Evolutionary conservation across 2,888 invertebrate genomes (phyloP), one percentile per base, ranked within the genome.

Genomic region (Drosophila atroscutellata): DNA sequence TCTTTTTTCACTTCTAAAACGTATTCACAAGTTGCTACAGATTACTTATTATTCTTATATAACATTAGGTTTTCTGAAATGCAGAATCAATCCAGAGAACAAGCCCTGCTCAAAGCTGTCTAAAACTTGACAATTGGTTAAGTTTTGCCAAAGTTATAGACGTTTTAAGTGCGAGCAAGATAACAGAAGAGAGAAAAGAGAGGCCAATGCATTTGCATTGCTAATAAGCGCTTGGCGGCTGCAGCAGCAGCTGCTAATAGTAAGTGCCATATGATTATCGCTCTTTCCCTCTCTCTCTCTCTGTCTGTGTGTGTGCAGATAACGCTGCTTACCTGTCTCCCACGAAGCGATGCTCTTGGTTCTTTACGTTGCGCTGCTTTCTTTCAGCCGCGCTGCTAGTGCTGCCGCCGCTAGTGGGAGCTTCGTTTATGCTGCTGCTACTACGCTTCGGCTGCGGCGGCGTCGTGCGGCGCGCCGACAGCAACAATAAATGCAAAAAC

Each of bases 171-270:
- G 7, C 7, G 18, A 13, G 26, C 2, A 42, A 54, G n/a, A 45
- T 30, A 50, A 30, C 20, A 42, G 8, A 45, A 13, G n/a, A 20
- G 15, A 7, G 20, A 50, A 56, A 34, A 42, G 20, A 6, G 15
- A 56, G 39, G 24, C n/a, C 50, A 65, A 63, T 39, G 81, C 74
- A 80, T 68, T 82, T 77, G 78, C 65, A 75, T 77, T 76, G 81
- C 87, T 85, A 85, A 87, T 85, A 81, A 84, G 87, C 78, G 85
- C 80, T 86, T 87, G 79, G 69, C 39, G 66, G 68, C 62, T 59
- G 47, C 59, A 61, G 20, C 54, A 56, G 45, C 63, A 39, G 56
- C 24, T 64, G 58, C 58, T 66, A 54, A 51, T 61, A 49, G 59
- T 75, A 79, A 74, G 72, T 79, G 86, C 74, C 55, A 60, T 80